phyloP scores from a whole-genome alignment of 2,113 vertebrate species.

The Prionailurus bengalensis region DNA sequence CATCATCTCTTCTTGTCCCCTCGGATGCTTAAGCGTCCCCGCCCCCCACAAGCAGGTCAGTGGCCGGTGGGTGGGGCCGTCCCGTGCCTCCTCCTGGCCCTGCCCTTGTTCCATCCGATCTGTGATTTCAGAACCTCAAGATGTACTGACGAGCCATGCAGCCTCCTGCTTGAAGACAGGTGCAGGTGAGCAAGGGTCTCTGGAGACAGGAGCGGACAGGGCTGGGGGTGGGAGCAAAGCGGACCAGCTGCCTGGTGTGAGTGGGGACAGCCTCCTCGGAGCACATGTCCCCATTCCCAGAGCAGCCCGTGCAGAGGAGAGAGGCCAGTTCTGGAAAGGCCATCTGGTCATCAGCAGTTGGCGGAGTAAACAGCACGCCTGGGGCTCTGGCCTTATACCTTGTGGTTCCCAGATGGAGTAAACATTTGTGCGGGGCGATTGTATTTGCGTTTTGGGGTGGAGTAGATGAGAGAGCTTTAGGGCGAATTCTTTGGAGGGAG shows the following conservation, averaged over 20 bases:
- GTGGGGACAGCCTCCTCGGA: background rate
- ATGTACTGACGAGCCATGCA: background rate
- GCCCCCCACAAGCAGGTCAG: background rate
- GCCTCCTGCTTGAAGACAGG: slow-evolving; percentile 64
- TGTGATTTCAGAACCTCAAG: slow-evolving; percentile 74
- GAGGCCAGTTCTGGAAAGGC: background rate
- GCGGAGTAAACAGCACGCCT: background rate
- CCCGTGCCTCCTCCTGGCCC: background rate
- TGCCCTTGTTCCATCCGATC: background rate
- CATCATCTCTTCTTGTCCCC: background rate
- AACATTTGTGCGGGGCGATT: background rate
- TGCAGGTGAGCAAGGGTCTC: slow-evolving; percentile 63
- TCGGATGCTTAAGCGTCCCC: background rate
- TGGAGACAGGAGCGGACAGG: fast-evolving
- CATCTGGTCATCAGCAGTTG: fast-evolving
- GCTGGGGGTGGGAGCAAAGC: background rate
- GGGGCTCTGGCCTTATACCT: background rate
- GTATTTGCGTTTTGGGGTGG: background rate
- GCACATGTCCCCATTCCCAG: background rate
- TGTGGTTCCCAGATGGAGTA: background rate
- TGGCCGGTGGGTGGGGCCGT: background rate
- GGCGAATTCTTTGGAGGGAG: background rate
- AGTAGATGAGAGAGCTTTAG: background rate
- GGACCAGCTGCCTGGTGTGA: background rate
- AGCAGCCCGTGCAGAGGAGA: background rate